Evolutionary conservation across 2,888 invertebrate species (phyloP).

Genomic region (Drosophila neotestacea): DNA sequence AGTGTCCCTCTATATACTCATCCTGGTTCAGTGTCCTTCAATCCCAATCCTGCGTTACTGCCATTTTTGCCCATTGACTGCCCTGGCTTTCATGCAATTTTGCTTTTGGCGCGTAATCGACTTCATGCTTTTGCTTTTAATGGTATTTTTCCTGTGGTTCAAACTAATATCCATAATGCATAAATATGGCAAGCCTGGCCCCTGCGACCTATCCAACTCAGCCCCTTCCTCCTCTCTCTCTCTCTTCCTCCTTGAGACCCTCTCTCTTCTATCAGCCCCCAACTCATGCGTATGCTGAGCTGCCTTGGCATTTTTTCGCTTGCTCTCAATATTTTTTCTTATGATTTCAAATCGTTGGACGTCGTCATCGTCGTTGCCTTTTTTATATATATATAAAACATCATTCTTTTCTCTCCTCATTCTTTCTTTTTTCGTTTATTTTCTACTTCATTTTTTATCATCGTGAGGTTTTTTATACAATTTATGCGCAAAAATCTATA

Average conservation of each 20-base stretch:
- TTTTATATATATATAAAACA: constrained; percentile 39
- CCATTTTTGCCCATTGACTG: constrained; percentile 58
- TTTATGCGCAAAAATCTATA: constrained; percentile 79
- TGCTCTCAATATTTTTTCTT: constrained; percentile 52
- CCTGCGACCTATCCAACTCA: constrained; percentile 64
- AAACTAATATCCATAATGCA: constrained; percentile 82
- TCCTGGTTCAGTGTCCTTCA: constrained; percentile 13
- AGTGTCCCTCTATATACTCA: constrained; percentile 45
- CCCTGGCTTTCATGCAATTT: constrained; percentile 63
- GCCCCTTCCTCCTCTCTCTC: constrained; percentile 4
- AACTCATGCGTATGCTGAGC: constrained; percentile 53
- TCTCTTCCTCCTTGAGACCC: not conserved
- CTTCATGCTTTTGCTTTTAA: constrained; percentile 82
- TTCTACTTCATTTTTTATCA: constrained; percentile 43
- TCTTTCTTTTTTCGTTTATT: constrained; percentile 15
- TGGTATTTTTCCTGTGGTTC: constrained; percentile 82
- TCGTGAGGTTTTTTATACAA: constrained; percentile 63
- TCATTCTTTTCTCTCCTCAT: constrained; percentile 47
- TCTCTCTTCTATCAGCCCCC: constrained; percentile 12
- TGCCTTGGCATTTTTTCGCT: constrained; percentile 76
- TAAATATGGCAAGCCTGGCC: constrained; percentile 71
- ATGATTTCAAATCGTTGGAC: constrained; percentile 55
- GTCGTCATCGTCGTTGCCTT: constrained; percentile 42
- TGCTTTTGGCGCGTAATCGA: constrained; percentile 81
- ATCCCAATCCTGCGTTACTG: constrained; percentile 27